phyloP scores from a whole-genome alignment of 2,888 invertebrate genomes.

The Zhuqinia jingwanae region DNA sequence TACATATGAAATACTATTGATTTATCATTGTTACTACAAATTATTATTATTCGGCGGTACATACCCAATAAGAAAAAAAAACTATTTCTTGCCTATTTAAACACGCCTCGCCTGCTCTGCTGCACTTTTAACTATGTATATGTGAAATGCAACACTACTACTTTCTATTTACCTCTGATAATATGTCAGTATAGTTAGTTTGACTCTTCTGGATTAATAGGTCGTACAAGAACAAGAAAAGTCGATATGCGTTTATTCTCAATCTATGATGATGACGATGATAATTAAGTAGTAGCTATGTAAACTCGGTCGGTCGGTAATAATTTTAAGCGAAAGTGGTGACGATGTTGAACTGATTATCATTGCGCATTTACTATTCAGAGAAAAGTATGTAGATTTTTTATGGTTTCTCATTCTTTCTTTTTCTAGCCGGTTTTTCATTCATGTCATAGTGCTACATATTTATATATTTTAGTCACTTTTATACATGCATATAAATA shows the following conservation, averaged over 20 bases:
- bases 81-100: too few species aligned
- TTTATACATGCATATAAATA: constrained; percentile 23
- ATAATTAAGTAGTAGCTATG: too few species aligned
- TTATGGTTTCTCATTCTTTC: background rate
- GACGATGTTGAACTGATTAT: background rate
- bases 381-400: constrained; percentile 13
- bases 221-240: too few species aligned
- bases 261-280: background rate
- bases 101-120: too few species aligned
- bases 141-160: too few species aligned
- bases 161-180: too few species aligned
- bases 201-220: too few species aligned
- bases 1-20: constrained; percentile 1
- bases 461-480: constrained; percentile 42
- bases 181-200: too few species aligned
- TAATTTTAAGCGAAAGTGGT: constrained; percentile 9
- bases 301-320: too few species aligned
- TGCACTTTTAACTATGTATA: too few species aligned
- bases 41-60: background rate
- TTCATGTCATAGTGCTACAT: too few species aligned
- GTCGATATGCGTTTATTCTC: constrained; percentile 22
- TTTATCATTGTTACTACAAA: constrained; percentile 2
- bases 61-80: too few species aligned
- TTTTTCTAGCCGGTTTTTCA: background rate
- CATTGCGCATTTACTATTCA: constrained; percentile 31